Percentiles rank a stretch among this genome's conserved stretches.
These are phyloP conservation scores for Mellivora capensis DNA, from an alignment of 2,113 vertebrate genomes.

Conservation along the genomic window DNA sequence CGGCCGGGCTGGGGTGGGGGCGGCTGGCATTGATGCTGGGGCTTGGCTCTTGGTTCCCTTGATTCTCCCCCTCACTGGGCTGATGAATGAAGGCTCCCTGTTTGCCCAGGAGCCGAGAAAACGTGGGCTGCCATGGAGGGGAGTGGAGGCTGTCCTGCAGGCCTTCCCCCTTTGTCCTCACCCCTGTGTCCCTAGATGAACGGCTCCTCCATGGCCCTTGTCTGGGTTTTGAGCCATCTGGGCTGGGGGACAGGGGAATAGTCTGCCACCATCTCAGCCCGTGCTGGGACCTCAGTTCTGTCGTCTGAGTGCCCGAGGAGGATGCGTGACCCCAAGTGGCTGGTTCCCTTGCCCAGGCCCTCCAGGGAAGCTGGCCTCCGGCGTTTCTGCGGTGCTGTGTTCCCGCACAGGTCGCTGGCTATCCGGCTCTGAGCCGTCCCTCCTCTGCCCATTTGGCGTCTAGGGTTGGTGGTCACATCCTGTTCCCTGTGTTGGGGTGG, in stretches of 20 bases:
- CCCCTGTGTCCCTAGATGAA: fast-evolving
- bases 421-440: neutral
- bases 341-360: neutral
- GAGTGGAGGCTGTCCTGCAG: neutral
- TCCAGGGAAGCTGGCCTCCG: fast-evolving
- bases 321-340: fast-evolving
- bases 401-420: fast-evolving
- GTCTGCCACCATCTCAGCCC: neutral
- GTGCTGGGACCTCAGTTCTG: fast-evolving
- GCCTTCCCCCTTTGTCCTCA: neutral
- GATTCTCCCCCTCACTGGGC: neutral
- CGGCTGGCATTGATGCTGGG: neutral
- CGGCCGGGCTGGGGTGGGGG: neutral
- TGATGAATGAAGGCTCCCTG: neutral
- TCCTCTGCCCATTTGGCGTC: neutral
- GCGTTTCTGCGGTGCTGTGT: fast-evolving
- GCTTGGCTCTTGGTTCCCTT: neutral
- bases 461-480: fast-evolving
- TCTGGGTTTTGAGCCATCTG: neutral
- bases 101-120: neutral
- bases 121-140: neutral
- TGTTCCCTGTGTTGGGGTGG: neutral
- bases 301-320: neutral
- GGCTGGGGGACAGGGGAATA: neutral
- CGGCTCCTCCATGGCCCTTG: fast-evolving